Evolutionary conservation across 2,888 invertebrate genomes (phyloP).

Genomic region (Lepidonotus clava): DNA sequence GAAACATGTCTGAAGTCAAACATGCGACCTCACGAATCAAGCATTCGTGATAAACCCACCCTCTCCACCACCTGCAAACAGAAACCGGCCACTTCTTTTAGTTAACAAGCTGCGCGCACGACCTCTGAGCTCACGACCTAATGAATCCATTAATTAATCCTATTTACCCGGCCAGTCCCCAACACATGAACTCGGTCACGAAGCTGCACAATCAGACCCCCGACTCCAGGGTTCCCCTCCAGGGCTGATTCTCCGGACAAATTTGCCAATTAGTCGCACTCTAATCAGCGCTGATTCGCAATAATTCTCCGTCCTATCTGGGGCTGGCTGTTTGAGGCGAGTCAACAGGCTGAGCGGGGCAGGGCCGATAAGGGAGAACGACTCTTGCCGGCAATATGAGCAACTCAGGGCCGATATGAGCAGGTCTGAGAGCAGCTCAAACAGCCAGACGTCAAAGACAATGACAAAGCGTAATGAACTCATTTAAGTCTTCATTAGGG

Average conservation of each 20-base stretch:
- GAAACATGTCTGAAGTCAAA: too few species aligned
- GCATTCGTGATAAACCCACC: too few species aligned
- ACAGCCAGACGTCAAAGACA: constrained; percentile 40
- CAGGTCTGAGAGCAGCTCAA: not conserved
- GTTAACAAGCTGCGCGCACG: too few species aligned
- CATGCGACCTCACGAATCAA: too few species aligned
- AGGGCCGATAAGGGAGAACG: not conserved
- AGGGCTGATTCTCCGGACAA: not conserved
- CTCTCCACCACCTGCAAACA: too few species aligned
- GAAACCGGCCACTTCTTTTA: too few species aligned
- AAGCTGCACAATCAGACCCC: not conserved
- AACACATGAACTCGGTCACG: not conserved
- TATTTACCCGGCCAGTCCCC: not conserved
- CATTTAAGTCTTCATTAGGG: constrained; percentile 51
- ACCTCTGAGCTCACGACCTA: too few species aligned
- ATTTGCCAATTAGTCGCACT: constrained; percentile 37
- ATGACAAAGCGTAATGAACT: constrained; percentile 45
- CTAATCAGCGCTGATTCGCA: constrained; percentile 34
- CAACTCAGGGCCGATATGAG: not conserved
- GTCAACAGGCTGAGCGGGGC: not conserved
- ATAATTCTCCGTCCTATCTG: constrained; percentile 30
- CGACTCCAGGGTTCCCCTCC: not conserved
- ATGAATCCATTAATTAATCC: not conserved
- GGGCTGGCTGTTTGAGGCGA: not conserved
- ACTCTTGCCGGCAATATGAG: not conserved